Percentiles rank a stretch among this genome's conserved stretches.
Conservation (phyloP, 2,113 vertebrate genomes). For the Vulpes ferrilata region DNA sequence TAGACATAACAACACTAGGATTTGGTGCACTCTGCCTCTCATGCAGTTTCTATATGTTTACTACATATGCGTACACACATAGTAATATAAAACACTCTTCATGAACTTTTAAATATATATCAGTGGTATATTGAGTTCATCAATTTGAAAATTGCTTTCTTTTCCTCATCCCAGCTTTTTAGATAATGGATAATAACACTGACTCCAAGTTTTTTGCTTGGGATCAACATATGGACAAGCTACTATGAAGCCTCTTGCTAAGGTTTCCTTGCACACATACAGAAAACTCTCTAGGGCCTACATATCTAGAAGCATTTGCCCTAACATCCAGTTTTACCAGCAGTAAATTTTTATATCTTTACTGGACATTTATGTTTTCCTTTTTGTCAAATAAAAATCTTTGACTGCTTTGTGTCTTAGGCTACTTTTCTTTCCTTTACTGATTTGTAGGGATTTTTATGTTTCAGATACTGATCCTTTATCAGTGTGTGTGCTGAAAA, state of each 20-base stretch:
- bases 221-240: not conserved
- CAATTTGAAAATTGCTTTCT: not conserved
- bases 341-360: not conserved
- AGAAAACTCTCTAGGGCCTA: not conserved
- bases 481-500: not conserved
- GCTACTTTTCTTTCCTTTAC: not conserved
- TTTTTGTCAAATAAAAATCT: not conserved
- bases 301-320: not conserved
- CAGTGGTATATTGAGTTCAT: not conserved
- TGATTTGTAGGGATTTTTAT: not conserved
- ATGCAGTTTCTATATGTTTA: not conserved
- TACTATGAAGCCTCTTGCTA: not conserved
- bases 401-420: not conserved
- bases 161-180: not conserved
- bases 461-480: not conserved
- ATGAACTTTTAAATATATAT: not conserved
- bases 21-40: not conserved
- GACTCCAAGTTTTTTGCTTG: not conserved
- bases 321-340: not conserved
- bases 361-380: not conserved
- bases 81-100: not conserved
- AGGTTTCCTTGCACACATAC: too few species aligned
- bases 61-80: not conserved
- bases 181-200: not conserved
- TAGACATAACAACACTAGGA: not conserved